Evolutionary conservation across 2,113 vertebrate genomes (phyloP).

Genomic region (Plecturocebus donacophilus): DNA sequence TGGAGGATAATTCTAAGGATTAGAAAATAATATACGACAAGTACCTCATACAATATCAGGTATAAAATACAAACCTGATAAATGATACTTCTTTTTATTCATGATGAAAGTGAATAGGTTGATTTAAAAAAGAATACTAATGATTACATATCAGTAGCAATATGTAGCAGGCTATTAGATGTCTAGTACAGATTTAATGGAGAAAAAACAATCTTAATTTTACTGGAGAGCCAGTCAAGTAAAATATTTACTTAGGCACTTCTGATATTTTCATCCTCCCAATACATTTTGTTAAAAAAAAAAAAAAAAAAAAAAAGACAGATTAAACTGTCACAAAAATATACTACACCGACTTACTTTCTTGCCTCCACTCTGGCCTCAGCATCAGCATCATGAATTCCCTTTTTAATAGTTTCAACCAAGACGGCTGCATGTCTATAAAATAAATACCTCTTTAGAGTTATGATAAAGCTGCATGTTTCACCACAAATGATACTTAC

Average conservation of each 20-base stretch:
- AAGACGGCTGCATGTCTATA: slow-evolving; percentile 94
- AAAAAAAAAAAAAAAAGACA: slow-evolving; percentile 52
- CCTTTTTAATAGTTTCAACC: slow-evolving; percentile 98
- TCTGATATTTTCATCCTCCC: slow-evolving; percentile 20
- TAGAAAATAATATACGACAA: not conserved
- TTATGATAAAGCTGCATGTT: not conserved
- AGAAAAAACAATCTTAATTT: slow-evolving; percentile 11
- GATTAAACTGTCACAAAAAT: not conserved
- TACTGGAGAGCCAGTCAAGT: not conserved
- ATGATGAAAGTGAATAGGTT: not conserved
- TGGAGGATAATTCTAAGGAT: not conserved
- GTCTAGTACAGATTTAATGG: not conserved
- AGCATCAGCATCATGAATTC: slow-evolving; percentile 96
- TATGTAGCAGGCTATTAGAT: not conserved
- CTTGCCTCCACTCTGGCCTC: slow-evolving; percentile 97
- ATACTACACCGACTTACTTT: slow-evolving; percentile 89
- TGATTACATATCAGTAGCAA: not conserved
- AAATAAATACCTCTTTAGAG: slow-evolving; percentile 60
- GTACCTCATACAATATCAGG: not conserved
- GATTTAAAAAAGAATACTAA: not conserved
- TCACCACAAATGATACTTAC: slow-evolving; percentile 8
- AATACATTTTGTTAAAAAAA: not conserved
- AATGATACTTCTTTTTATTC: not conserved
- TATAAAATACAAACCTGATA: not conserved
- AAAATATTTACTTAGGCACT: not conserved